Conservation (phyloP, 1,140 invertebrate genomes). For the Gonatopus flavifemur region DNA sequence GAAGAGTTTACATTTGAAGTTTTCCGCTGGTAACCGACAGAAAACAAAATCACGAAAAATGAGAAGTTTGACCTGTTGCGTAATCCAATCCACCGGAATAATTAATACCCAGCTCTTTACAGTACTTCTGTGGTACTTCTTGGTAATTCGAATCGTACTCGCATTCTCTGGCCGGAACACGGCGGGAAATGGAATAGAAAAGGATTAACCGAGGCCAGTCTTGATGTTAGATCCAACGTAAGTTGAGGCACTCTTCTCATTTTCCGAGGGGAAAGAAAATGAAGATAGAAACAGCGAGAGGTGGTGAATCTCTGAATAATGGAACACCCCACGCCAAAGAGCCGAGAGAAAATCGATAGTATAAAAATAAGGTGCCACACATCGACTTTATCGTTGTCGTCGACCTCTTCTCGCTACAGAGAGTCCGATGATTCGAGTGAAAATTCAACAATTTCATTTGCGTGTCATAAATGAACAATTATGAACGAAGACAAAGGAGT, state of each 20-base stretch:
- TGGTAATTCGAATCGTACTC: background rate
- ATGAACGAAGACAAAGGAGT: too few species aligned
- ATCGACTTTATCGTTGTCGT: too few species aligned
- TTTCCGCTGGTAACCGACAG: too few species aligned
- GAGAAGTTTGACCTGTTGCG: conserved; percentile 8
- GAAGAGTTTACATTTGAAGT: too few species aligned
- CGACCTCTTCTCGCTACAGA: too few species aligned
- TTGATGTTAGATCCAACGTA: background rate
- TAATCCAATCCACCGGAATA: conserved; percentile 15
- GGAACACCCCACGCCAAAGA: conserved; percentile 25
- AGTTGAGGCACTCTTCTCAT: background rate
- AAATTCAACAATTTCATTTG: too few species aligned
- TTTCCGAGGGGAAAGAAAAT: background rate
- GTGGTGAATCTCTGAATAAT: conserved; percentile 33
- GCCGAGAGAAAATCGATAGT: conserved; percentile 32
- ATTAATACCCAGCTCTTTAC: conserved; percentile 17
- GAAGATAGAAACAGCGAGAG: too few species aligned
- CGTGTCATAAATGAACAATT: too few species aligned
- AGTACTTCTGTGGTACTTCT: background rate
- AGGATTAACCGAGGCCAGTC: conserved; percentile 10
- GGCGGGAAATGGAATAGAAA: too few species aligned
- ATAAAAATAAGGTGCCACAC: conserved; percentile 41
- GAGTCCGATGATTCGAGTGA: too few species aligned
- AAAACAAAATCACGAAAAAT: too few species aligned
- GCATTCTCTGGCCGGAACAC: background rate